These are phyloP conservation scores for Philopotamus ludificatus DNA, from an alignment of 1,140 invertebrate species.

Conservation along the genomic window DNA sequence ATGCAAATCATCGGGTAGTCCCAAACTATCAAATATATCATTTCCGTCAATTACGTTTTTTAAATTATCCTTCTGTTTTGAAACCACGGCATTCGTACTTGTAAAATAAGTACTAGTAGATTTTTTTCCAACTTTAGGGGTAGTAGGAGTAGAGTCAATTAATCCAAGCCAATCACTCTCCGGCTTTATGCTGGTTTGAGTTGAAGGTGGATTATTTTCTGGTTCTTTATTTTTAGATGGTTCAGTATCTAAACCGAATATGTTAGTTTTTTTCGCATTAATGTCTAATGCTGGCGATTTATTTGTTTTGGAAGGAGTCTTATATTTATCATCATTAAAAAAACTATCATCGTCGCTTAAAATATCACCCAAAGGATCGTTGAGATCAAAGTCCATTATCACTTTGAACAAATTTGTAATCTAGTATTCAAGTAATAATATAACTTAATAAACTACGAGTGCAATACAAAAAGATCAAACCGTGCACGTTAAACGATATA, in stretches of 20 bases:
- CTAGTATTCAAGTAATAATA: background rate
- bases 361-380: slow-evolving; percentile 55
- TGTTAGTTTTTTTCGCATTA: slow-evolving; percentile 47
- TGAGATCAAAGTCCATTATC: slow-evolving; percentile 50
- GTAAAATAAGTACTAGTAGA: too few species aligned
- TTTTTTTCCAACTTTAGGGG: slow-evolving; percentile 41
- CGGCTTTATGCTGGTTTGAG: slow-evolving; percentile 44
- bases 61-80: slow-evolving; percentile 10
- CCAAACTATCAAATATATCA: slow-evolving; percentile 35
- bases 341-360: slow-evolving; percentile 57
- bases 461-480: too few species aligned
- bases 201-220: slow-evolving; percentile 39
- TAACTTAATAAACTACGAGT: slow-evolving; percentile 1
- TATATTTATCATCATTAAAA: slow-evolving; percentile 54
- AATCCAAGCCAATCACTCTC: slow-evolving; percentile 53
- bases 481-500: too few species aligned
- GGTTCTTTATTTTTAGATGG: slow-evolving; percentile 32
- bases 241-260: slow-evolving; percentile 49
- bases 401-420: too few species aligned
- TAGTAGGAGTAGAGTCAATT: slow-evolving; percentile 46
- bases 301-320: slow-evolving; percentile 48
- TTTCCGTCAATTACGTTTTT: slow-evolving; percentile 12
- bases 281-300: slow-evolving; percentile 43
- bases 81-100: too few species aligned
- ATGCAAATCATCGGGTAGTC: slow-evolving; percentile 22